A percentile compares a stretch with the other conserved stretches of the same genome.
These are phyloP conservation scores for Okapia johnstoni DNA, from an alignment of 2,113 vertebrate species.

Conservation along the genomic window DNA sequence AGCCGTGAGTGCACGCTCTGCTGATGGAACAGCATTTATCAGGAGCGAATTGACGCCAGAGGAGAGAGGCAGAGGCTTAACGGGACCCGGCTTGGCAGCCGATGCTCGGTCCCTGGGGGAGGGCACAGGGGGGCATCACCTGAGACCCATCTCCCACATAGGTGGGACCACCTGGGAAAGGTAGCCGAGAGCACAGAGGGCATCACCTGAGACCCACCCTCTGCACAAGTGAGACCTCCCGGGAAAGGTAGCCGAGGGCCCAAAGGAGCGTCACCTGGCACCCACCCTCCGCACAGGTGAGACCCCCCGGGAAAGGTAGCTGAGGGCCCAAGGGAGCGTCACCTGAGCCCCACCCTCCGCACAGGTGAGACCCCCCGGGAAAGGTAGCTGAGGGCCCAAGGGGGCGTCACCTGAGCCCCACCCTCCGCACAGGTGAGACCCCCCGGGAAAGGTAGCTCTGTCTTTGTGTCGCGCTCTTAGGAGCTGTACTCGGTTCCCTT, in stretches of 20 bases:
- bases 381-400: too few relatives aligned
- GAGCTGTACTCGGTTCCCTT: fast-evolving
- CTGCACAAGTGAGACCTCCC: fast-evolving
- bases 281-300: background rate
- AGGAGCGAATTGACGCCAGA: too few relatives aligned
- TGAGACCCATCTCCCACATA: background rate
- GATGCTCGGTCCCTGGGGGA: background rate
- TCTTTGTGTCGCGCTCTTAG: fast-evolving
- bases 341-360: background rate
- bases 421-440: background rate
- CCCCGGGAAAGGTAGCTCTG: background rate
- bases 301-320: too few relatives aligned
- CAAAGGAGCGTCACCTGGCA: too few relatives aligned
- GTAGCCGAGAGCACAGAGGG: too few relatives aligned
- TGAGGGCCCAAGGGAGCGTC: background rate
- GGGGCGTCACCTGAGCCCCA: too few relatives aligned
- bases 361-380: too few relatives aligned
- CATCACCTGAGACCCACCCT: too few relatives aligned
- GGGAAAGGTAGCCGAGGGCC: too few relatives aligned
- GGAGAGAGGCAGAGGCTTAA: background rate
- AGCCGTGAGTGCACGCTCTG: background rate
- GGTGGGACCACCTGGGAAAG: background rate
- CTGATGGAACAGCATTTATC: background rate
- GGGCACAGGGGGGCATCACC: background rate
- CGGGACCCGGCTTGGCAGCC: fast-evolving